Conservation (phyloP, 2,113 vertebrate genomes). For the Sceloporus undulatus region DNA sequence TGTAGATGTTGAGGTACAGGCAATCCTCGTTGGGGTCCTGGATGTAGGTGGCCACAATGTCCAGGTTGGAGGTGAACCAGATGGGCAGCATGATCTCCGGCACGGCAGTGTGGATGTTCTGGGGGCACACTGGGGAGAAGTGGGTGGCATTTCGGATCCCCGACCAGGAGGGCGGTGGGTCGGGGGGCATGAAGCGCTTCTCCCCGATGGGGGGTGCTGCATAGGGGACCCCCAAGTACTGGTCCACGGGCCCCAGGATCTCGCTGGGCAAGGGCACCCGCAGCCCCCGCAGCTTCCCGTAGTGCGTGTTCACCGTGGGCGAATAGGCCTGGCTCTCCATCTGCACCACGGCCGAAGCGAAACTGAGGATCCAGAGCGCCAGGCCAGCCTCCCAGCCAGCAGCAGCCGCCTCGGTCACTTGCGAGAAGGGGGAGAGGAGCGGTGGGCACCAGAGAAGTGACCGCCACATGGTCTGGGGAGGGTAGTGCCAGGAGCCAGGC, state of each 20-base stretch:
- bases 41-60: conserved; percentile 98
- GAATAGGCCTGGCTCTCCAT: conserved; percentile 89
- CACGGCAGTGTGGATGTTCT: conserved; percentile 98
- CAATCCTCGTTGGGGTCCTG: conserved; percentile 99
- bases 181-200: conserved; percentile 96
- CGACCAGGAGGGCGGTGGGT: conserved; percentile 95
- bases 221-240: conserved; percentile 87
- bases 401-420: conserved; percentile 78
- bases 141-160: conserved; percentile 98
- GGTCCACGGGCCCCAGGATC: conserved; percentile 97
- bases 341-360: conserved; percentile 80
- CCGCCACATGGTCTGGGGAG: conserved; percentile 82
- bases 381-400: conserved; percentile 77
- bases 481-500: conserved; percentile 78
- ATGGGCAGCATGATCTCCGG: conserved; percentile 99
- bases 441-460: conserved; percentile 68
- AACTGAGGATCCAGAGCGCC: conserved; percentile 89
- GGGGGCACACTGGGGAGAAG: conserved; percentile 97
- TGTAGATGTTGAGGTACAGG: conserved; percentile 99
- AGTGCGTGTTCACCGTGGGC: conserved; percentile 97
- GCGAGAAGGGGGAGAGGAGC: conserved; percentile 75
- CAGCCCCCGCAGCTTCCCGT: conserved; percentile 94
- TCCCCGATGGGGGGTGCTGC: conserved; percentile 92
- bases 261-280: conserved; percentile 94
- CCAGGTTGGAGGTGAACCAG: conserved; percentile 99